Base-by-base conservation (phyloP, 2,888 invertebrate genomes). In the Thysanoteuthis rhombus region DNA sequence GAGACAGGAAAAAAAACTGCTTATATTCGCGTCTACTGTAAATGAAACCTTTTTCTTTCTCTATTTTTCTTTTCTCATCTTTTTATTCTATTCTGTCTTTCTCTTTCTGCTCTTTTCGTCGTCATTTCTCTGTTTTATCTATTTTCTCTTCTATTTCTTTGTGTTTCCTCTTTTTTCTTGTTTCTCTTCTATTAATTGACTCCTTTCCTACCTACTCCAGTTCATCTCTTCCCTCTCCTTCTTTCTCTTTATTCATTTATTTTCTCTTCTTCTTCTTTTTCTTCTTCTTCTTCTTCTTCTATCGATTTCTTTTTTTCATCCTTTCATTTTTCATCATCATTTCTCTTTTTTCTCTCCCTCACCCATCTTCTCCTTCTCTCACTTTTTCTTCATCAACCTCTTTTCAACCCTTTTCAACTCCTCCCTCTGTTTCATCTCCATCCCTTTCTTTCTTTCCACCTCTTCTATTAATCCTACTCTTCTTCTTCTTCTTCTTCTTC, bases 361-460 rank as follows among this genome's bases (percentile, higher is more conserved):
- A 12, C 19, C 32, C 32, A 19, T 32, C 32, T 58, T 32, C 58
- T 58, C n/a, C 16, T n/a, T 10, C n/a, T n/a, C 16, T 8, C n/a
- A 1, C 6, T 10, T n/a, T 12, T n/a, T 10, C n/a, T n/a, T n/a
- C n/a, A 19, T 1, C n/a, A 0, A 10, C 75, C 16, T 12, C 5
- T 28, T 5, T 1, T 32, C n/a, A 32, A 1, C n/a, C 0, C 10
- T 75, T 8, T 75, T n/a, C 32, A 10, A 6, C 12, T n/a, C 8
- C n/a, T n/a, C 10, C n/a, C 19, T n/a, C 75, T n/a, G 3, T 47
- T 22, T 52, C 8, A 52, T 25, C 19, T 52, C 22, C 52, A 19
- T 25, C 32, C 32, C 10, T 32, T 32, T 58, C 32, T 32, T 32
- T 32, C 3, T 32, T 16, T 32, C 32, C 0, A 5, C 28, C 32